A percentile compares a stretch with the other conserved stretches of the same genome.
These are phyloP conservation scores for Orchesellides sinensis DNA, from an alignment of 2,888 invertebrate species.

Conservation along the genomic window DNA sequence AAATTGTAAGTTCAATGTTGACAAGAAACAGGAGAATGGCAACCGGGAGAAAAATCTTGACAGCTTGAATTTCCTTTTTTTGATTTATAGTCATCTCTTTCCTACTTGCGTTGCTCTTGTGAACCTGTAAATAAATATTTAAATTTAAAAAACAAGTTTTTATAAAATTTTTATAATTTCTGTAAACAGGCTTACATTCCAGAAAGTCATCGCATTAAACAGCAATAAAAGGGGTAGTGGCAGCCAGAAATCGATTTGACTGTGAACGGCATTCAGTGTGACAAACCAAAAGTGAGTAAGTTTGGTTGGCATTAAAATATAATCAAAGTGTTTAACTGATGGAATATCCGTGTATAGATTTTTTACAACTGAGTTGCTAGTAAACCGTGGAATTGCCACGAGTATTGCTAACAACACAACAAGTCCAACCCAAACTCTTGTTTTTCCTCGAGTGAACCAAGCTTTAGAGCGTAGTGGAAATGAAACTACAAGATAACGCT, in stretches of 20 bases:
- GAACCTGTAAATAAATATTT: neutral
- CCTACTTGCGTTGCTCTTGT: neutral
- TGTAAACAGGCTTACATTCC: neutral
- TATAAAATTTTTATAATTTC: neutral
- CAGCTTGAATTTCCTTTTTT: slow-evolving; percentile 15
- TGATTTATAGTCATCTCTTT: neutral
- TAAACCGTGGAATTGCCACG: neutral
- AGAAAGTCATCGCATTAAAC: neutral
- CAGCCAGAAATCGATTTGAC: neutral
- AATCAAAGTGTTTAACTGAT: neutral
- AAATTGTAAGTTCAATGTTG: neutral
- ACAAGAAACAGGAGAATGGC: neutral
- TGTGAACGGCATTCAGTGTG: neutral
- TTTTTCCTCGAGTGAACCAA: neutral
- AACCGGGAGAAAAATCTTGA: slow-evolving; percentile 2
- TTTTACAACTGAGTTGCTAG: neutral
- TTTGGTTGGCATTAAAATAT: neutral
- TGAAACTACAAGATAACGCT: neutral
- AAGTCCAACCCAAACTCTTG: no score
- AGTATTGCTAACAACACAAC: neutral
- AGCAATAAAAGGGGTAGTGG: slow-evolving; percentile 8
- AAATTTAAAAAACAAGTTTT: neutral
- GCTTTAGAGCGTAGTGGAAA: neutral
- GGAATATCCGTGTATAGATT: neutral
- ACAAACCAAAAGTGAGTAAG: neutral